A percentile compares a stretch with the other conserved stretches of the same genome.
phyloP scores from a whole-genome alignment of 2,113 vertebrate genomes.

The Motacilla tschutschensis region DNA sequence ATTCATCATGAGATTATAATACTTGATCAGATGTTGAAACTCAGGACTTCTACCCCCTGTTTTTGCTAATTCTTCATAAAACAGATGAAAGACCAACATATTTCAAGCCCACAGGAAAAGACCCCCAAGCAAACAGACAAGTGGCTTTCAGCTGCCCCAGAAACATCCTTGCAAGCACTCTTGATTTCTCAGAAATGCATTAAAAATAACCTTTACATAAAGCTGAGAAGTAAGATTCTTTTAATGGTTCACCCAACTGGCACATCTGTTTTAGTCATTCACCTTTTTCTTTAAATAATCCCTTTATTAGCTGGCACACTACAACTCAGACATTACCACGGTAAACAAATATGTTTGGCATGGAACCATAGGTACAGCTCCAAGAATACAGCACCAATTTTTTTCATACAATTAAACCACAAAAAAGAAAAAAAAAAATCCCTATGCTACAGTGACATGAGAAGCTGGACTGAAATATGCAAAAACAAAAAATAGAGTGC shows the following conservation, averaged over 20 bases:
- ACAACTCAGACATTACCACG: conserved; percentile 69
- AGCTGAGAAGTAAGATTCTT: conserved; percentile 44
- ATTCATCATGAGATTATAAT: background rate
- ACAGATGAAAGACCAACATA: background rate
- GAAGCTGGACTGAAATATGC: conserved; percentile 12
- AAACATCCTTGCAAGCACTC: conserved; percentile 15
- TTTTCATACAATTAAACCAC: conserved; percentile 50
- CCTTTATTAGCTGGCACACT: conserved; percentile 70
- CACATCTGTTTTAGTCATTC: conserved; percentile 72
- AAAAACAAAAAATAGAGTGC: background rate
- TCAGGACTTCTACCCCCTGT: background rate
- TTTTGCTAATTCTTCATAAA: background rate
- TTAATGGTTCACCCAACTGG: conserved; percentile 58
- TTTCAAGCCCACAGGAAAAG: background rate
- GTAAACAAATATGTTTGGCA: conserved; percentile 74
- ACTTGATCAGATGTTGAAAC: background rate
- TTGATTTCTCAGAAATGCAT: conserved; percentile 43
- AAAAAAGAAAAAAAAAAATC: background rate
- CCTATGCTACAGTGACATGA: conserved; percentile 5
- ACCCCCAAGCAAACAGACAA: background rate
- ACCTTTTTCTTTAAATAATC: conserved; percentile 72
- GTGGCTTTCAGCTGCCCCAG: background rate
- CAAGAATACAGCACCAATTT: conserved; percentile 50
- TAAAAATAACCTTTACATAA: conserved; percentile 61
- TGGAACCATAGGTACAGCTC: conserved; percentile 45